Base-by-base conservation (phyloP, 2,797 vertebrate genomes). In the Heteromormyrus szaboi region DNA sequence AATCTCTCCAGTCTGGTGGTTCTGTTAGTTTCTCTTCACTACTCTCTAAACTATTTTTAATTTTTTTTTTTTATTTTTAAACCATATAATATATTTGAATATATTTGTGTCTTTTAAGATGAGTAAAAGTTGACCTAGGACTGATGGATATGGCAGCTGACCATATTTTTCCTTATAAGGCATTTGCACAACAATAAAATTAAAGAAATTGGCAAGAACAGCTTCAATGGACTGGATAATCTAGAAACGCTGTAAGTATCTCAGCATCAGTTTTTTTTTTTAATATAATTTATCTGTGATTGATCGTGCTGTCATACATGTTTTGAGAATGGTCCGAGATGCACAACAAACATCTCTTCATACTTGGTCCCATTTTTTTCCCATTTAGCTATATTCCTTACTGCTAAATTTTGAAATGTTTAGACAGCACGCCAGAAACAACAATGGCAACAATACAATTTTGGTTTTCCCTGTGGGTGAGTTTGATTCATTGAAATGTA, bases 131-230 rank as follows among this genome's bases (percentile, higher is more conserved):
- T 17, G 3, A 65, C 12, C 12, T 11, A 29, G 46, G 29, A 14
- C 3, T 76, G 50, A 79, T 22, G 44, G 19, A 56, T 54, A 37
- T 88, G 87, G 29, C 53, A 33, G 62, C 17, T 88, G 25, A 44
- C 46, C 7, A 89, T 90, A 9, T 22, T 72, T 90, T 37, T 89
- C 19, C 88, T 90, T 90, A 81, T 81, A 46, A 99, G 98, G 87
- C 98, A 99, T 95, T 97, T 99, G 92, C 98, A 99, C 93, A 99
- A 99, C 94, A 99, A 99, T 95, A 97, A 97, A 95, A 99, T 99
- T 92, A 97, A 97, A 91, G 96, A 95, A 83, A 96, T 99, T 81
- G 96, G 97, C 90, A 96, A 94, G 88, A 96, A 96, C 91, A 97
- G 97, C 92, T 99, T 99, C 92, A 94, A 96, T 91, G 98, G 98